Evolutionary conservation across 2,797 vertebrate species (phyloP).

Genomic region (Diglossa cyanea): DNA sequence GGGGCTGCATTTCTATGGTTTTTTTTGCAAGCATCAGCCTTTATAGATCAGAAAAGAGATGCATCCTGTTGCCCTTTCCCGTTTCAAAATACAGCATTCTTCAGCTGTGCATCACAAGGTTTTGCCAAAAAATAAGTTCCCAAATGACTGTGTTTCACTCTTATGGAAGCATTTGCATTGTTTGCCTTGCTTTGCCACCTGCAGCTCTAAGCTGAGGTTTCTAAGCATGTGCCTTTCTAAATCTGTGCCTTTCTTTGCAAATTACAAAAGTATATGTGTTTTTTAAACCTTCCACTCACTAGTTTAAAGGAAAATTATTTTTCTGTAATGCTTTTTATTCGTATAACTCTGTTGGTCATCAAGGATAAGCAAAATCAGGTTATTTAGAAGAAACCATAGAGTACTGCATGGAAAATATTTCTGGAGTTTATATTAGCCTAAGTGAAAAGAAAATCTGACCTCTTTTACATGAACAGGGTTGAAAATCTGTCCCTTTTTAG

Average conservation of each 20-base stretch:
- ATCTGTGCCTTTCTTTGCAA: neutral
- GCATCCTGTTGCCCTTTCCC: neutral
- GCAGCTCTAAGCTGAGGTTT: neutral
- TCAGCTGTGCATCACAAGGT: neutral
- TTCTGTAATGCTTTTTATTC: neutral
- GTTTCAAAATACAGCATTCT: neutral
- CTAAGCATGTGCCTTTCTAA: neutral
- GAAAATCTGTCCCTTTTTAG: neutral
- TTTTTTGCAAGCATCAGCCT: neutral
- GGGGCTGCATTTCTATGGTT: neutral
- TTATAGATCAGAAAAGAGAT: neutral
- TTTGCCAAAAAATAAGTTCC: neutral
- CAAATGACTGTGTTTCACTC: neutral
- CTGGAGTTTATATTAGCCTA: neutral
- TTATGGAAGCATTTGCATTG: neutral
- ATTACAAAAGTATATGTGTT: neutral
- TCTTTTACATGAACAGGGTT: neutral
- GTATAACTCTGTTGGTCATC: neutral
- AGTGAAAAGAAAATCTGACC: neutral
- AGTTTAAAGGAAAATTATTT: neutral
- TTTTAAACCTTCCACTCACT: neutral
- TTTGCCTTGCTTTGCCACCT: neutral
- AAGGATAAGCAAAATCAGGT: neutral
- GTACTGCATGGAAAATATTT: neutral
- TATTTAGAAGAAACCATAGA: neutral